Base-by-base conservation (phyloP, 2,797 vertebrate species). In the Sebastes baramenuke region DNA sequence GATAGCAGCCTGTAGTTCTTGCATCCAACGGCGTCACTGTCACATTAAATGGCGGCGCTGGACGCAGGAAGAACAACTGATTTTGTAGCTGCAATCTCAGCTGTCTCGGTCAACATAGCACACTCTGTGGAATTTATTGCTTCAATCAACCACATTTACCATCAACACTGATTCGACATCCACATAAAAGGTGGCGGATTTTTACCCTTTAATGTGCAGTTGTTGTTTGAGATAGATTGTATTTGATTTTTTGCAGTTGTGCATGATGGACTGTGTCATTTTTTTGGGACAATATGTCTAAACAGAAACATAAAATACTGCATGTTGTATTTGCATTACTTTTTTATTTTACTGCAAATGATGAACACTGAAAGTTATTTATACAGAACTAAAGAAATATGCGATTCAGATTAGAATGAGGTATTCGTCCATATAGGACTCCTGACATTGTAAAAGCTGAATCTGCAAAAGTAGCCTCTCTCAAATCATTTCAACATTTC, bases 161-260 rank as follows among this genome's bases (percentile, higher is more conserved):
- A 46, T 46, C 42, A 46, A 46, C 42, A 46, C 14, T 46, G 42
- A 46, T 46, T 46, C 42, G 42, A 46, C 42, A 18, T 46, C 42
- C 16, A 46, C 14, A 46, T 46, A 46, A 46, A 46, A 46, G 6
- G 42, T 46, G 14, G 14, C 6, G 16, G 42, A 46, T 46, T 32
- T 29, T 20, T 30, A 10, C 58, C 16, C 16, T 60, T 77, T 71
- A 62, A 84, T 86, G 80, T 86, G 84, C 79, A 85, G 70, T 88
- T 85, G 52, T 71, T 85, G 71, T 52, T 8, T 52, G 8, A 52
- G 49, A 46, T 46, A 46, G 42, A 46, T 46, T 18, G 16, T 46
- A 46, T 46, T 46, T 49, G 42, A 49, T 18, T 49, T 83, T 87
- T 61, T 75, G 58, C 61, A 72, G 62, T 52, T 59, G 18, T 60